Evolutionary conservation across 2,113 vertebrate species (phyloP), one percentile per base, ranked within the genome.

Genomic region (Emydura subglobosa): DNA sequence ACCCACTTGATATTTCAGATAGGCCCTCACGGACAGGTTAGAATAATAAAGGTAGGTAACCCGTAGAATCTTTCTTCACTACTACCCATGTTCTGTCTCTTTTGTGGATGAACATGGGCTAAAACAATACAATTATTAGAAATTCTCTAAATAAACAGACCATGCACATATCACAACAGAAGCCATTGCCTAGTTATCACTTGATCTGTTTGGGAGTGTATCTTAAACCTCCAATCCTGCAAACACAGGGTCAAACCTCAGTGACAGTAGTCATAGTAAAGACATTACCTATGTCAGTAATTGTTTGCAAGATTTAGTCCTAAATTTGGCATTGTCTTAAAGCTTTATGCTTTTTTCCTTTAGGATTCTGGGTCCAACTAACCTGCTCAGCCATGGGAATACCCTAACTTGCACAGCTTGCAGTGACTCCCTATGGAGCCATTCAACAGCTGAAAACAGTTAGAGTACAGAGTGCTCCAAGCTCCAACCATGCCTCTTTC

Each of bases 61-160:
- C 53, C 5, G 2, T 80, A 92, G 61, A 95, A 65, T 86, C 78
- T 86, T 95, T 78, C 7, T 27, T 49, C 85, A 94, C 80, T 80
- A 53, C 90, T 94, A 94, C 91, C 87, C 85, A 96, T 93, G 94
- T 91, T 13, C 59, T 76, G 84, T 1, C 1, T 10, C 29, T 92
- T 94, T 93, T 84, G 55, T 88, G 82, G 88, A 44, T 87, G 72
- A 72, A 39, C 65, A 72, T 72, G 9, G 39, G 5, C 21, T 72
- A 19, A 39, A 72, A 22, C n/a, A 87, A 92, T 0, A 0, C 39
- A 90, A 80, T 92, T 93, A 89, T 61, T 76, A 61, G 39, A 85
- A n/a, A 49, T 92, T 94, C 61, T 91, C 47, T 72, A 72, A 72
- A 39, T 72, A 72, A 72, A 68, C 4, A 22, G 19, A 72, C 34